Percentiles rank a stretch among this genome's conserved stretches.
Evolutionary conservation across 2,797 vertebrate species (phyloP).

Genomic region (Microtus californicus): DNA sequence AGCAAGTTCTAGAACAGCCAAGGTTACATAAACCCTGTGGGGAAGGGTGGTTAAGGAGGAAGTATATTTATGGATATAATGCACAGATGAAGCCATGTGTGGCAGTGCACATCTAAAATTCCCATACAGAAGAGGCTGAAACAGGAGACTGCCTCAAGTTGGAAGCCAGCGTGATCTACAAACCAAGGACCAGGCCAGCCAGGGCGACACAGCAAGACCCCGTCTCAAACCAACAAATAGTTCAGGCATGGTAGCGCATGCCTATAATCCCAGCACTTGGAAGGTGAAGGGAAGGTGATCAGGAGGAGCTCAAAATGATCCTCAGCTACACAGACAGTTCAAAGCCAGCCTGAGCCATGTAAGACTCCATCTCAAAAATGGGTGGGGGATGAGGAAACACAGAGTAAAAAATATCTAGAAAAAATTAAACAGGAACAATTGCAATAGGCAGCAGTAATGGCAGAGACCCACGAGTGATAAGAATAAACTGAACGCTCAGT

Average conservation of each 20-base stretch:
- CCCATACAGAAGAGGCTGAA: neutral
- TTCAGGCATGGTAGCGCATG: neutral
- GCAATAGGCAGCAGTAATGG: neutral
- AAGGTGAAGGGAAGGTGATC: neutral
- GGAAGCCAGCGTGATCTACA: neutral
- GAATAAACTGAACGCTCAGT: neutral
- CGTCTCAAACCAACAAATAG: neutral
- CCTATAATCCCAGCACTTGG: neutral
- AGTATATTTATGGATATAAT: constrained; percentile 22
- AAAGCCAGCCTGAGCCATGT: neutral
- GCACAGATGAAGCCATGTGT: neutral
- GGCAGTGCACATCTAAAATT: neutral
- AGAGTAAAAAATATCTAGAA: neutral
- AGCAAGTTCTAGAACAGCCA: neutral
- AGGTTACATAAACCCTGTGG: neutral
- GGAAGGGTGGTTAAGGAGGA: neutral
- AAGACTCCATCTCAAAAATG: neutral
- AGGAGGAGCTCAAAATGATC: neutral
- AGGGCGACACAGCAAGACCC: neutral
- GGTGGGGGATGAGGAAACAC: neutral
- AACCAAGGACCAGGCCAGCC: neutral
- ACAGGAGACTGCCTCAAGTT: neutral
- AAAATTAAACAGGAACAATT: neutral
- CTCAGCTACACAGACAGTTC: neutral
- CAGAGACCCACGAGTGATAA: neutral